Evolutionary conservation across 2,113 vertebrate genomes (phyloP).

Genomic region (Colius striatus): DNA sequence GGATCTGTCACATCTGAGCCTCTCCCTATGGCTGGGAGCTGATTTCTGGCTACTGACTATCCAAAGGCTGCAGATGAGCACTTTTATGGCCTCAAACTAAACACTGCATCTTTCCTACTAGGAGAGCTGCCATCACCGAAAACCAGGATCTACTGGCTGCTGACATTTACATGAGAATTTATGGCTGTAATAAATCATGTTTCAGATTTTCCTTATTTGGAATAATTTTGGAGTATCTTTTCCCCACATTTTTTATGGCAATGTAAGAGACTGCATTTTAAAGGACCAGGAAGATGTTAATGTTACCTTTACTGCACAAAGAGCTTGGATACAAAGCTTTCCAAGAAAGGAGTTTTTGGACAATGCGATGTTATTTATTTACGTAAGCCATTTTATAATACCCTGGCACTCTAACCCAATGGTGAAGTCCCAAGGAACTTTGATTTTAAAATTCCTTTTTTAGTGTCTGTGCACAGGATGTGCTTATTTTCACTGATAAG

Average conservation of each 20-base stretch:
- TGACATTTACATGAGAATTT: conserved; percentile 54
- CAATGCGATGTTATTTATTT: conserved; percentile 30
- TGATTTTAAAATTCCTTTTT: background rate
- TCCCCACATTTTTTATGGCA: background rate
- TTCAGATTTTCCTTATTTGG: conserved; percentile 49
- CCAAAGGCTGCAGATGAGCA: background rate
- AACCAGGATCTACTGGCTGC: background rate
- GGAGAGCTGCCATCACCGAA: conserved; percentile 29
- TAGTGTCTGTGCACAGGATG: conserved; percentile 3
- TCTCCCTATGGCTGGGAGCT: background rate
- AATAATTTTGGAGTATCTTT: conserved; percentile 7
- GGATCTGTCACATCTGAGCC: background rate
- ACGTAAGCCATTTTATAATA: conserved; percentile 58
- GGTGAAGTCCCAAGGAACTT: background rate
- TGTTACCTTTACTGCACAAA: background rate
- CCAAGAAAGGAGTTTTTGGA: conserved; percentile 24
- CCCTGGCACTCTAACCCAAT: background rate
- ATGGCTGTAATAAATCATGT: conserved; percentile 26
- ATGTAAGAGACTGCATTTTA: background rate
- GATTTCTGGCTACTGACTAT: background rate
- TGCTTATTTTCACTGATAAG: conserved; percentile 39
- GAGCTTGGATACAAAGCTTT: background rate
- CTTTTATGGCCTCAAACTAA: conserved; percentile 52
- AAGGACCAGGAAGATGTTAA: conserved; percentile 15
- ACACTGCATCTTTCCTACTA: background rate